Base-by-base conservation (phyloP, 2,888 invertebrate species). In the Pocota personata region DNA sequence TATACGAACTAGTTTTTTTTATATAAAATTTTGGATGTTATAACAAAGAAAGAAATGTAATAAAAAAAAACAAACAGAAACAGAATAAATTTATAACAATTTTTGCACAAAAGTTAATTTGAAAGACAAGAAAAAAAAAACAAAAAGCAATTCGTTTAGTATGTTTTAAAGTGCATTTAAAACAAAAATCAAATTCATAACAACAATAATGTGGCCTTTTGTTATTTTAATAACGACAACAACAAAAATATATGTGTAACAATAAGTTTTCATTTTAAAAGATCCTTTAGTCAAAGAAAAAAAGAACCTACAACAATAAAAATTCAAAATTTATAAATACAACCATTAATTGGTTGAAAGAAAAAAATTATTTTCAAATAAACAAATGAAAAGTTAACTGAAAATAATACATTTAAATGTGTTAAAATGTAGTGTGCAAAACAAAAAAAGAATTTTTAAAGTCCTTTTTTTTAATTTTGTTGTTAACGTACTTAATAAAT, bases 151-250 rank as follows among this genome's bases (percentile, higher is more conserved):
- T 27, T 30, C 10, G n/a, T 77, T 52, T 30, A 55, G 46, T 57
- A 72, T 21, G 21, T 57, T 72, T 79, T 27, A 55, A 30, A 58
- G 19, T 79, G 48, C 67, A 50, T 83, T 82, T 69, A 76, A 79
- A 73, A 52, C 52, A n/a, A 50, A 75, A 78, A 82, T 73, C 32
- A 71, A 79, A 75, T 71, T 64, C 62, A 86, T 46, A 60, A 75
- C 62, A 87, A 75, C 78, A 87, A 87, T 87, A 87, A 87, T 82
- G 87, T 87, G 87, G 87, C 87, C 87, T 87, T 87, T 87, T 40
- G 87, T 87, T 83, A 87, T 87, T 77, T 67, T 58, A 62, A 82
- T 82, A 87, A 80, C 80, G 35, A 87, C 67, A 82, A 52, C 67
- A 55, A 64, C 30, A 43, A 64, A 55, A 40, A 58, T 57, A 37